Base-by-base conservation (phyloP, 2,888 invertebrate genomes). In the Mimas tiliae region DNA sequence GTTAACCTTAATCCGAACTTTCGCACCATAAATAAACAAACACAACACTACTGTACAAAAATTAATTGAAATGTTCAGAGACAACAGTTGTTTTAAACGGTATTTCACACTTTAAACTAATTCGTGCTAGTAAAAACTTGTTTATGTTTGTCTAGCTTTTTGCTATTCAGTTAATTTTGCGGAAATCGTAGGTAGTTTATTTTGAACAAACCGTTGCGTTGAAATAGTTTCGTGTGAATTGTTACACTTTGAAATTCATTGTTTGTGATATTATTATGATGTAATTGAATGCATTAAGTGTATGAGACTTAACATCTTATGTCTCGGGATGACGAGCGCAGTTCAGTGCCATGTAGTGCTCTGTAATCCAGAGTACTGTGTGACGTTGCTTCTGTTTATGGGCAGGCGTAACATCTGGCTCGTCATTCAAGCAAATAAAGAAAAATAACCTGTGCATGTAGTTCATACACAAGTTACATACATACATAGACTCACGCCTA, bases 41-140 rank as follows among this genome's bases (percentile, higher is more conserved):
- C 53, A 52, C 27, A 27, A 21, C 14, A 19, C 19, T 6, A 4
- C 6, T 6, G 38, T 58, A 42, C 58, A 42, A 58, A 58, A 42
- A 55, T 58, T 58, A 58, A 42, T 58, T 58, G 21, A 58, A 58
- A 38, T 12, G 58, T 58, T 52, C 38, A 58, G 9, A 58, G 19
- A 38, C 58, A 58, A 58, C 58, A 38, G 58, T 58, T 58, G 58
- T 58, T 9, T 42, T 42, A 58, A 58, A 58, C 58, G 58, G 58
- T 58, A 58, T 42, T 58, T 58, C 58, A 42, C 58, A 58, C 58
- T 42, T 58, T n/a, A 58, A 11, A 19, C 19, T 58, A 58, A 58
- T 42, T 58, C 42, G 19, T 19, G 58, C 6, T 38, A 38, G 19
- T 6, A 58, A 38, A 58, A 58, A 58, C 58, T 42, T 58, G 58